Conservation (phyloP, 1,140 invertebrate genomes). For the Zaprionus kolodkinae region DNA sequence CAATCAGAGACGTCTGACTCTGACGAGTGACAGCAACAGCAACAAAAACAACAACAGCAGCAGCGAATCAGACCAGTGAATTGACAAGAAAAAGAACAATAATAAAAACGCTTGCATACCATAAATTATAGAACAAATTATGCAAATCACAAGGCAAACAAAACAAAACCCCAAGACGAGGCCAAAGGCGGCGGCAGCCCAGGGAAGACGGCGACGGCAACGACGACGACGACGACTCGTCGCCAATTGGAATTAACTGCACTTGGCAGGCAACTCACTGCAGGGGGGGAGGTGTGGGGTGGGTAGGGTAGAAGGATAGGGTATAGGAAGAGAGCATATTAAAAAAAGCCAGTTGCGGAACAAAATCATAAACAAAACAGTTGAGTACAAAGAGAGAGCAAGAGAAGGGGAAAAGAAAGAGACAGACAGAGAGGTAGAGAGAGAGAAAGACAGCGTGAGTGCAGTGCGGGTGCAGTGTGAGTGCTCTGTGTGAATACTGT, state of each 20-base stretch:
- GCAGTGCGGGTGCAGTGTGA: slow-evolving; percentile 6
- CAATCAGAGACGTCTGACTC: slow-evolving; percentile 57
- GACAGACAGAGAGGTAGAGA: background rate
- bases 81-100: slow-evolving; percentile 61
- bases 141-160: slow-evolving; percentile 68
- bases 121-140: slow-evolving; percentile 80
- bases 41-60: slow-evolving; percentile 41
- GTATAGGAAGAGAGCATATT: slow-evolving; percentile 11
- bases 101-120: slow-evolving; percentile 69
- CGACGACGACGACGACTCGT: slow-evolving; percentile 56
- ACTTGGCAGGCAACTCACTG: slow-evolving; percentile 50
- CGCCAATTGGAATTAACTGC: slow-evolving; percentile 73
- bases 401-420: slow-evolving; percentile 23
- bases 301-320: too few species aligned
- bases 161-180: slow-evolving; percentile 46
- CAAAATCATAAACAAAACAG: slow-evolving; percentile 71
- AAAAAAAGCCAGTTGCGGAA: slow-evolving; percentile 63
- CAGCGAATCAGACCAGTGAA: slow-evolving; percentile 47
- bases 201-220: slow-evolving; percentile 44
- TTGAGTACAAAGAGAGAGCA: slow-evolving; percentile 34
- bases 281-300: background rate
- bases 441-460: slow-evolving; percentile 1
- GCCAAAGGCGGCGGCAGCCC: slow-evolving; percentile 32
- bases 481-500: slow-evolving; percentile 13
- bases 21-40: slow-evolving; percentile 25